Evolutionary conservation across 2,113 vertebrate genomes (phyloP).

Genomic region (Ptyas mucosa): DNA sequence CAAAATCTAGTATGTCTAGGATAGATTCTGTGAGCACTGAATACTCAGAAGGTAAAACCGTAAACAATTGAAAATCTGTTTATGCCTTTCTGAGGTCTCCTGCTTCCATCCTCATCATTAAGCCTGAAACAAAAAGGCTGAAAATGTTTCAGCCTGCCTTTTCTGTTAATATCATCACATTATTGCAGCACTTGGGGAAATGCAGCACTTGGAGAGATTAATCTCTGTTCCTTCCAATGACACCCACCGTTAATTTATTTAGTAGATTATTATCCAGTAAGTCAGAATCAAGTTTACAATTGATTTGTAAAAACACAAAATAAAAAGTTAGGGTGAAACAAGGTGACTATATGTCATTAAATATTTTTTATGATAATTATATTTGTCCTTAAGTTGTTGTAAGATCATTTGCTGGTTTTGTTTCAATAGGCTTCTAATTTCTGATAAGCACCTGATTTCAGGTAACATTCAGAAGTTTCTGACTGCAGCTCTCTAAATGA

Average conservation of each 20-base stretch:
- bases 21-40: background rate
- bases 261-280: background rate
- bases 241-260: background rate
- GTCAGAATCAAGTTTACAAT: background rate
- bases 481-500: background rate
- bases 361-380: background rate
- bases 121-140: background rate
- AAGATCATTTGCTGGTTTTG: background rate
- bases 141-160: background rate
- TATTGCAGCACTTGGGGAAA: background rate
- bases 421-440: background rate
- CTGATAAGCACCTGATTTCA: background rate
- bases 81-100: background rate
- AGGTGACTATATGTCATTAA: no score
- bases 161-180: background rate
- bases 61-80: background rate
- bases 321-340: background rate
- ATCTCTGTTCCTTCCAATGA: background rate
- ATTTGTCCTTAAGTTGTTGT: background rate
- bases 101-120: background rate
- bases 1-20: background rate
- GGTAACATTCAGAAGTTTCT: background rate
- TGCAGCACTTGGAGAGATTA: background rate
- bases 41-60: background rate
- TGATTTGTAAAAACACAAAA: background rate